Evolutionary conservation across 2,888 invertebrate genomes (phyloP), one percentile per base, ranked within the genome.

Genomic region (Rhodophaea formosa): DNA sequence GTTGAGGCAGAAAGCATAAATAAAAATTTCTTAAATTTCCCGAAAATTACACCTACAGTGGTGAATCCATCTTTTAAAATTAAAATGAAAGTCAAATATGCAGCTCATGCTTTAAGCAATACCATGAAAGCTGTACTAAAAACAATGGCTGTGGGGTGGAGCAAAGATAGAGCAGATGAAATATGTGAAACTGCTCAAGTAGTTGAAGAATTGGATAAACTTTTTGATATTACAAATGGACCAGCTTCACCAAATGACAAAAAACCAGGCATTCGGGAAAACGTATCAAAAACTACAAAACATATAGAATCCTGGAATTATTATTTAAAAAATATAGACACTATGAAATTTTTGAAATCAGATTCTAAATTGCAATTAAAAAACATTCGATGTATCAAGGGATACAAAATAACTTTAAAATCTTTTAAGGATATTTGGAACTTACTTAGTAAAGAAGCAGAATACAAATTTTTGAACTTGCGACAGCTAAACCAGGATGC

Each of bases 341-440:
- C 58, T 8, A 8, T 65, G 15, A 44, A 46, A 39, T 62, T 57
- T 57, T 10, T 53, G 8, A 61, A 61, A n/a, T n/a, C n/a, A n/a
- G n/a, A n/a, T n/a, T n/a, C n/a, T n/a, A 42, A 49, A 35, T 45
- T 32, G 3, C 12, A 44, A 43, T 46, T 59, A 15, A 58, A 44
- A 59, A 62, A 62, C 32, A 53, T 63, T 15, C 44, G 59, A 16
- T 64, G 62, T 43, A 51, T 63, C 7, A 56, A 60, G 5, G 62
- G 62, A 29, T 63, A 61, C 30, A 17, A 35, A 16, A 63, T 46
- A 17, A 47, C 65, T 0, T 15, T 67, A 49, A 46, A 30, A 14
- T 59, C 64, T 14, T 56, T 65, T 32, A 51, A 61, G 53, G 59
- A 63, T 52, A 71, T 68, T 62, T 68, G 61, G 68, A 61, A 58